Percentiles rank a stretch among this genome's conserved stretches.
Evolutionary conservation across 2,888 invertebrate genomes (phyloP).

Genomic region (Aphidius colemani): DNA sequence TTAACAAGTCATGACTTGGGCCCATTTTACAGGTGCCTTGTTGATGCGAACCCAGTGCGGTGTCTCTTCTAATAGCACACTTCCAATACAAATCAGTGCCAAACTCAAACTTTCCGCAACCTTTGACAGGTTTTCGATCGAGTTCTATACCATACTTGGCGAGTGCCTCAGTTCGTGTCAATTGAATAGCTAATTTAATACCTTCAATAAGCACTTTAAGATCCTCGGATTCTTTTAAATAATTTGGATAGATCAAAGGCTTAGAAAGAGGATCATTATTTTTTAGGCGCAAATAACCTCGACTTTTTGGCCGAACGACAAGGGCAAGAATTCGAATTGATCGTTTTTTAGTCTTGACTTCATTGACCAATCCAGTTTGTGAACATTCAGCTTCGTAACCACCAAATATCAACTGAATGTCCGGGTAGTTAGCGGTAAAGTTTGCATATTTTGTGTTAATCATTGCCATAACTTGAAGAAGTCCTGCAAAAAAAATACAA

Average conservation of each 20-base stretch:
- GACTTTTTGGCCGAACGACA: constrained; percentile 70
- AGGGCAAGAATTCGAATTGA: constrained; percentile 65
- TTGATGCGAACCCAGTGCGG: constrained; percentile 83
- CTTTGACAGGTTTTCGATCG: constrained; percentile 41
- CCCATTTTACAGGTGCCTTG: constrained; percentile 86
- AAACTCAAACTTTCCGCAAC: constrained; percentile 51
- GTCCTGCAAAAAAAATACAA: constrained; percentile 61
- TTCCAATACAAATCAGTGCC: constrained; percentile 75
- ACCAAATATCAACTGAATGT: constrained; percentile 71
- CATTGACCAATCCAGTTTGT: constrained; percentile 54
- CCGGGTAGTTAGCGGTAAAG: constrained; percentile 61
- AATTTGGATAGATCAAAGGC: constrained; percentile 78
- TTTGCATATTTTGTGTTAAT: constrained; percentile 65
- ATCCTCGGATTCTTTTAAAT: constrained; percentile 72
- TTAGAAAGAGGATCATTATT: constrained; percentile 72
- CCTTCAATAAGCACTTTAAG: constrained; percentile 68
- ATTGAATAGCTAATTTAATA: constrained; percentile 64
- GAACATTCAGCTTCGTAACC: constrained; percentile 71
- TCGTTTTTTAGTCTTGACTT: constrained; percentile 42
- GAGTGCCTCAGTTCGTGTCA: constrained; percentile 65
- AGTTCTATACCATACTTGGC: constrained; percentile 48
- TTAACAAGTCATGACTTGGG: constrained; percentile 69
- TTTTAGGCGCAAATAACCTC: constrained; percentile 63
- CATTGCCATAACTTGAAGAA: constrained; percentile 68
- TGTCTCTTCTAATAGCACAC: constrained; percentile 72